Evolutionary conservation across 2,113 vertebrate genomes (phyloP), one percentile per base, ranked within the genome.

Genomic region (Lophius piscatorius): DNA sequence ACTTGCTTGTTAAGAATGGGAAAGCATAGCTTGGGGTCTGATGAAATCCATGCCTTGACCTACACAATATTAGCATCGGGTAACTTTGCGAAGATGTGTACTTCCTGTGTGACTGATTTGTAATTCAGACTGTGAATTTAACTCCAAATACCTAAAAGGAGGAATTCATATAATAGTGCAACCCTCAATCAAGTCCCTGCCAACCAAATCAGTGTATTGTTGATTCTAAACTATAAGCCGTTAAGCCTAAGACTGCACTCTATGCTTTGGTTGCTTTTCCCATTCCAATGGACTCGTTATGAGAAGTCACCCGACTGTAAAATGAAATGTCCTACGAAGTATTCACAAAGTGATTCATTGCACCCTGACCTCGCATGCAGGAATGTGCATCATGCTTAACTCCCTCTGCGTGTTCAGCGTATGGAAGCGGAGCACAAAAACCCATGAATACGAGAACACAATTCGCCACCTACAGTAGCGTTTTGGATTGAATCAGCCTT

Each of bases 401-500:
- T 63, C 45, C 1, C 29, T 44, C 49, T 42, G 60, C n/a, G n/a
- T 12, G 0, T 16, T 51, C n/a, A 22, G 14, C 35, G 9, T 8
- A 46, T 31, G 57, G 20, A 64, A 55, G 41, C 5, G 13, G 35
- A 23, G 22, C 64, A 26, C 61, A 46, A 8, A 24, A 66, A 64
- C 46, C 23, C 49, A 16, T 6, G 47, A 41, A 44, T 11, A 33
- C 20, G 17, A 3, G 14, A 52, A 50, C 52, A 38, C 69, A 12
- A 45, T 64, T 38, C 2, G 17, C 80, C 81, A 77, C 77, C 78
- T 83, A 52, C 83, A 59, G 62, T 55, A 49, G 58, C 70, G 58
- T 83, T 89, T 79, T 66, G 69, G 58, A 73, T 61, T 55, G 42
- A 42, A 73, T 84, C 80, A 78, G 76, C 78, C 59, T 71, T 48